Evolutionary conservation across 2,113 vertebrate species (phyloP).

Genomic region (Acinonyx jubatus): DNA sequence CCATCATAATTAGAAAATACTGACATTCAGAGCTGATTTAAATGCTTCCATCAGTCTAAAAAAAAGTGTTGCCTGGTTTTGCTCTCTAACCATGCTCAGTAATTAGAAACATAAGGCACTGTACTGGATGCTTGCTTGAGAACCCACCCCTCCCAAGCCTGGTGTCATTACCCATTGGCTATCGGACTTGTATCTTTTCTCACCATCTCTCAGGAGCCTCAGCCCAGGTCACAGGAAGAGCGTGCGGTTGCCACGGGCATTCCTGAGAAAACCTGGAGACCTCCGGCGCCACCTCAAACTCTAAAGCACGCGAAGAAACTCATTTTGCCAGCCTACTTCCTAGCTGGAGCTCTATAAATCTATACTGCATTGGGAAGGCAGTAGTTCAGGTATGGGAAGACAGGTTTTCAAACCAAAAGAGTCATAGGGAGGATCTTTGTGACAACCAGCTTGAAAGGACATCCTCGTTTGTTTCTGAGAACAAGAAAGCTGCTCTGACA

Average conservation of each 20-base stretch:
- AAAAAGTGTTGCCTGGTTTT: conserved; percentile 56
- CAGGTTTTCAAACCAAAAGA: not conserved
- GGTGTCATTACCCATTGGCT: conserved; percentile 14
- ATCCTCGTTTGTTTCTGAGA: not conserved
- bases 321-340: not conserved
- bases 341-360: not conserved
- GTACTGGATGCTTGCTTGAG: conserved; percentile 44
- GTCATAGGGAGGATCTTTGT: not conserved
- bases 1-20: conserved; percentile 70
- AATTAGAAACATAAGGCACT: conserved; percentile 78
- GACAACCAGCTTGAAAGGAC: not conserved
- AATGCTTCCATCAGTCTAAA: conserved; percentile 61
- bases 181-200: conserved; percentile 29
- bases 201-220: conserved; percentile 21
- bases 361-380: not conserved
- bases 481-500: not conserved
- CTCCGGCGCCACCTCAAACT: not conserved
- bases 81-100: conserved; percentile 60
- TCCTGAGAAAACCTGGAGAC: not conserved
- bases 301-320: not conserved
- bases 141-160: conserved; percentile 12
- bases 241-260: not conserved
- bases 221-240: conserved; percentile 39
- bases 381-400: not conserved
- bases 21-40: conserved; percentile 67